phyloP scores from a whole-genome alignment of 1,140 invertebrate species.

The Hyles vespertilio region DNA sequence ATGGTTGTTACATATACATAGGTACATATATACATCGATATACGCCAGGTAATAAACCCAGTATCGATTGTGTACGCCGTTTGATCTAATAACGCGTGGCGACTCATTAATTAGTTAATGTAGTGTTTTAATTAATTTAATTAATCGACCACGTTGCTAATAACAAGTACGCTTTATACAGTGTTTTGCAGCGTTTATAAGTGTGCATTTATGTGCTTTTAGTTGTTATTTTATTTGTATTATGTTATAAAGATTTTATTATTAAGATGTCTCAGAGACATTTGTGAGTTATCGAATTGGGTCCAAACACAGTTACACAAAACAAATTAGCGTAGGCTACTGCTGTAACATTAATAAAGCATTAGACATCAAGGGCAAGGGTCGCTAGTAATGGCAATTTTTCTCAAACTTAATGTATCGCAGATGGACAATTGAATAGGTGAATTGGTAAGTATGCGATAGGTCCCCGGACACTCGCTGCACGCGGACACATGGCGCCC shows the following conservation, averaged over 20 bases:
- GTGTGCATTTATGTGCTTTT: neutral
- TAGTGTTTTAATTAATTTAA: constrained; percentile 2
- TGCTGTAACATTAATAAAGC: too few species aligned
- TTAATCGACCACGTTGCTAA: neutral
- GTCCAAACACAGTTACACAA: too few species aligned
- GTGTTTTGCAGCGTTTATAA: neutral
- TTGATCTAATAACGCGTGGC: too few species aligned
- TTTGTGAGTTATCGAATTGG: too few species aligned
- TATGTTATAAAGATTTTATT: too few species aligned
- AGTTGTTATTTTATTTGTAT: neutral
- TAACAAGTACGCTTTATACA: neutral
- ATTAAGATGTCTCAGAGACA: too few species aligned
- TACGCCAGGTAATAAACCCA: constrained; percentile 34
- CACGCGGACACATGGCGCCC: constrained; percentile 45
- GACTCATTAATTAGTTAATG: constrained; percentile 2
- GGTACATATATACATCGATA: constrained; percentile 28
- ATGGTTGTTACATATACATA: constrained; percentile 54
- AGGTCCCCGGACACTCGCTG: constrained; percentile 31
- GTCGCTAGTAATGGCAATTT: neutral
- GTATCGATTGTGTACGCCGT: constrained; percentile 7
- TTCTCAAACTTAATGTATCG: constrained; percentile 23
- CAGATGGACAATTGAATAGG: constrained; percentile 49
- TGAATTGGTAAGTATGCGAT: constrained; percentile 38
- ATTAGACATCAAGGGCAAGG: neutral
- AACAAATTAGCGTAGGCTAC: too few species aligned